A percentile compares a stretch with the other conserved stretches of the same genome.
phyloP scores from a whole-genome alignment of 2,113 vertebrate genomes.

The Hepsetus odoe region DNA sequence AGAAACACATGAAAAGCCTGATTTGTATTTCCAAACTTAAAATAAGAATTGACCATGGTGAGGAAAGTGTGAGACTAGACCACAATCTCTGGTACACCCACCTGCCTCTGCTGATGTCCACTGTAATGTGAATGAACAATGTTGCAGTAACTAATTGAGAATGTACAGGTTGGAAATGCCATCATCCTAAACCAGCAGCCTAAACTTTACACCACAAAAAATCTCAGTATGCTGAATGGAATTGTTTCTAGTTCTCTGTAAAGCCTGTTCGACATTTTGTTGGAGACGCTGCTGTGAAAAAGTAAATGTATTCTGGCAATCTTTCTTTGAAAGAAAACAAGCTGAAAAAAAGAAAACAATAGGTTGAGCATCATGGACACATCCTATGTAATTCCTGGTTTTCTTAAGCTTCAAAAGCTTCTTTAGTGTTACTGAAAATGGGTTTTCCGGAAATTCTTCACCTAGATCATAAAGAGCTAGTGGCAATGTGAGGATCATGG shows the following conservation, averaged over 20 bases:
- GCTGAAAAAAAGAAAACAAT: not conserved
- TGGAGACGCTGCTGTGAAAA: too few relatives aligned
- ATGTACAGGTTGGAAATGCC: too few relatives aligned
- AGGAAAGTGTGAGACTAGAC: too few relatives aligned
- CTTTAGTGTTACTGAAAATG: not conserved
- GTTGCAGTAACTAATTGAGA: too few relatives aligned
- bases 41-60: too few relatives aligned
- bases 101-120: too few relatives aligned
- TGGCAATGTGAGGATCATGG: not conserved
- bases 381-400: not conserved
- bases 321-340: not conserved
- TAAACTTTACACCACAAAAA: too few relatives aligned
- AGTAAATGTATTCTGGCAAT: too few relatives aligned
- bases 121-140: too few relatives aligned
- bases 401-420: not conserved
- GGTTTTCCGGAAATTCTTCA: not conserved
- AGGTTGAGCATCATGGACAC: not conserved
- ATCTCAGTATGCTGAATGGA: too few relatives aligned
- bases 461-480: slow-evolving; percentile 9
- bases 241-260: not conserved
- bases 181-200: too few relatives aligned
- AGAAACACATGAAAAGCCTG: not conserved
- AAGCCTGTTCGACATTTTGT: not conserved
- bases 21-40: not conserved
- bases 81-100: too few relatives aligned